Evolutionary conservation across 2,113 vertebrate genomes (phyloP).

Genomic region (Alexandromys fortis): DNA sequence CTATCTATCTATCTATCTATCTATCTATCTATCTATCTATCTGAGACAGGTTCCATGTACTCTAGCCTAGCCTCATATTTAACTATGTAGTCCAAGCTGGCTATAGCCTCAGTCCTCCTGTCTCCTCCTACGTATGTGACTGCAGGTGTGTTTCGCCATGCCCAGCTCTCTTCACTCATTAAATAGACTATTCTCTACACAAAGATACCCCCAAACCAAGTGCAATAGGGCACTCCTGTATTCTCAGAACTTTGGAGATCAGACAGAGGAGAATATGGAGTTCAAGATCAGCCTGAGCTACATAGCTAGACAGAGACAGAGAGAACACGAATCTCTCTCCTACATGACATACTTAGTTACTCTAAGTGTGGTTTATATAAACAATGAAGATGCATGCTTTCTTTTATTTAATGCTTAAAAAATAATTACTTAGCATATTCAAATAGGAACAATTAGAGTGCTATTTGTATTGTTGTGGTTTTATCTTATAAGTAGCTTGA

Average conservation of each 20-base stretch:
- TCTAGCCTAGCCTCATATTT: background rate
- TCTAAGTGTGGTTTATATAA: background rate
- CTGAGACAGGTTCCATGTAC: background rate
- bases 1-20: no score
- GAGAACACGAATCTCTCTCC: background rate
- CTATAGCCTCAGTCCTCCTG: background rate
- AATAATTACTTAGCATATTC: background rate
- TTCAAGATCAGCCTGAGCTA: background rate
- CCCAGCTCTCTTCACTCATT: background rate
- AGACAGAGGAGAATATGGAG: background rate
- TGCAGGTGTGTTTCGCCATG: background rate
- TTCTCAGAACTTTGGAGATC: background rate
- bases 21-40: no score
- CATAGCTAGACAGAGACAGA: background rate
- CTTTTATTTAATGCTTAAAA: background rate
- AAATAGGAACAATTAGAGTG: background rate
- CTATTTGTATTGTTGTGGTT: background rate
- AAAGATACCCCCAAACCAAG: background rate
- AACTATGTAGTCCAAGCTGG: background rate
- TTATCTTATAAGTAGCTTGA: background rate
- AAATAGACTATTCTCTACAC: conserved; percentile 4
- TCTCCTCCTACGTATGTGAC: background rate
- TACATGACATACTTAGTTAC: background rate
- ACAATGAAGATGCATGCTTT: background rate
- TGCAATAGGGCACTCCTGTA: background rate